Conservation (phyloP, 2,888 invertebrate species). For the Spisula solida region DNA sequence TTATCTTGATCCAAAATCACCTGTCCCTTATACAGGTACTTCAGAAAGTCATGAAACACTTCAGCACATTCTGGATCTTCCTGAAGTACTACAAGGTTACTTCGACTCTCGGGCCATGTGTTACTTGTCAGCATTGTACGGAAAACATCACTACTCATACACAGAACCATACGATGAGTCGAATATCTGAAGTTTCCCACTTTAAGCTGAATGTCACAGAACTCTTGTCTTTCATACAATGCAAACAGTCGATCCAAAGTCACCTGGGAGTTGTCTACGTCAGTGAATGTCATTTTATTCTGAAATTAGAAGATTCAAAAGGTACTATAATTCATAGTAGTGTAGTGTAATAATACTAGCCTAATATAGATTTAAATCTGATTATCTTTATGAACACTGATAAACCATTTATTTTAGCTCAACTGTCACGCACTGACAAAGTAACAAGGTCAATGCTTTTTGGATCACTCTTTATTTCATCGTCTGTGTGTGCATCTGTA, state of each 20-base stretch:
- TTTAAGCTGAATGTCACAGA: slow-evolving; percentile 95
- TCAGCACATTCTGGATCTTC: slow-evolving; percentile 95
- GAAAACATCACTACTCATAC: slow-evolving; percentile 98
- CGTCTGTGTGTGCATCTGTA: no score
- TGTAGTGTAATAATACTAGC: no score
- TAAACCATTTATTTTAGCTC: no score
- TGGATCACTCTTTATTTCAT: no score
- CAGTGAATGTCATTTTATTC: background rate
- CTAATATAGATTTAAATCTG: no score
- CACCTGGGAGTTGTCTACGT: slow-evolving; percentile 58
- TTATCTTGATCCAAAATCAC: slow-evolving; percentile 94
- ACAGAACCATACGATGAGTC: slow-evolving; percentile 96
- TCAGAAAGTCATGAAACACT: slow-evolving; percentile 96
- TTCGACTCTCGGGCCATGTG: slow-evolving; percentile 96
- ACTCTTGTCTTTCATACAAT: slow-evolving; percentile 88
- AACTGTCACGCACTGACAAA: no score
- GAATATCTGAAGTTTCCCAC: slow-evolving; percentile 94
- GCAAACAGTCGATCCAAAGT: slow-evolving; percentile 71
- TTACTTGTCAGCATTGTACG: slow-evolving; percentile 98
- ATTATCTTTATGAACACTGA: no score
- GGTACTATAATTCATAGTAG: no score
- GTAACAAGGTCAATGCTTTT: no score
- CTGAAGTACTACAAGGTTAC: slow-evolving; percentile 94
- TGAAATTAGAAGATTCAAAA: background rate
- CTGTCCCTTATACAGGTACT: slow-evolving; percentile 92